These are phyloP conservation scores for Aquatica leii DNA, from an alignment of 2,888 invertebrate genomes.

Conservation along the genomic window DNA sequence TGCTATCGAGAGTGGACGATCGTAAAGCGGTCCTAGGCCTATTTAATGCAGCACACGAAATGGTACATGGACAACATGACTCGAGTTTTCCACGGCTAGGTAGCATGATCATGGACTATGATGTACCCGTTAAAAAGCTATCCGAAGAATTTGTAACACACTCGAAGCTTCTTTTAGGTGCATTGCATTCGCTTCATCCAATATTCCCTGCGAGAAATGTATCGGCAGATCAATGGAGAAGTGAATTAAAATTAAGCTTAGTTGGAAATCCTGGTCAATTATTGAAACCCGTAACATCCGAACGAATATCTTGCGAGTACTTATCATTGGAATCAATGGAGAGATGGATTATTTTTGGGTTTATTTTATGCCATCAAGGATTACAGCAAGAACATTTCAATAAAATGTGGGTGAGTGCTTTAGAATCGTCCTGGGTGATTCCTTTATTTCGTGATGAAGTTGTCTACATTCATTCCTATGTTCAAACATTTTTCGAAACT, in stretches of 20 bases:
- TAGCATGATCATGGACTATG: constrained; percentile 98
- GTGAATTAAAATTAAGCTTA: constrained; percentile 91
- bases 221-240: constrained; percentile 93
- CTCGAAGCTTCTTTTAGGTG: constrained; percentile 83
- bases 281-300: constrained; percentile 92
- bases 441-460: constrained; percentile 97
- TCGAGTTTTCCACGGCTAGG: constrained; percentile 94
- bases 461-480: constrained; percentile 92
- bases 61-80: constrained; percentile 90
- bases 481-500: constrained; percentile 91
- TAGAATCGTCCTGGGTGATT: constrained; percentile 94
- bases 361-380: constrained; percentile 89
- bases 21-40: constrained; percentile 95
- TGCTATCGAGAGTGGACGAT: constrained; percentile 97
- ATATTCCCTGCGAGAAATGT: constrained; percentile 91
- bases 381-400: constrained; percentile 82
- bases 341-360: constrained; percentile 96
- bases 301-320: constrained; percentile 97
- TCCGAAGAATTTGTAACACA: constrained; percentile 98
- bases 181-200: constrained; percentile 85
- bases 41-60: constrained; percentile 97
- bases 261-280: constrained; percentile 95
- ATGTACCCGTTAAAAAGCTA: constrained; percentile 92
- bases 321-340: constrained; percentile 95
- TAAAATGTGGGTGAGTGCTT: constrained; percentile 89